phyloP scores from a whole-genome alignment of 2,888 invertebrate genomes.

The Synanthedon formicaeformis region DNA sequence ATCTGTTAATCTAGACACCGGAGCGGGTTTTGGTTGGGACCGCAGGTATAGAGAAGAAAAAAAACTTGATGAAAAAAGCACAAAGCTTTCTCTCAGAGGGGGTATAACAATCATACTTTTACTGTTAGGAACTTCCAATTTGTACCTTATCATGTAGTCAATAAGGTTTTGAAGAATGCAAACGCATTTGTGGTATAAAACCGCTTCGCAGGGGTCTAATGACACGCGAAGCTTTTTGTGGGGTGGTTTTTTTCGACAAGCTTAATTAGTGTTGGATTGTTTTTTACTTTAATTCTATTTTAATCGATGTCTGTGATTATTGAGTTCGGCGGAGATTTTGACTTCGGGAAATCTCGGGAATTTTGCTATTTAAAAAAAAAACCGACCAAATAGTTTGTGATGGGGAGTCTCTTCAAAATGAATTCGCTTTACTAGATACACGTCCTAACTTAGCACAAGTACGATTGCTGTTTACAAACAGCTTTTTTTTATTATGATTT shows the following conservation, averaged over 20 bases:
- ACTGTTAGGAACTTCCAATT: conserved; percentile 7
- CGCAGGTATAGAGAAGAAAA: conserved; percentile 47
- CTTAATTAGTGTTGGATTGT: conserved; percentile 46
- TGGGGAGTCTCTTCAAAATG: too few relatives aligned
- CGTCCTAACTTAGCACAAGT: too few relatives aligned
- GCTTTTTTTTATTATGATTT: too few relatives aligned
- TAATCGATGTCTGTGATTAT: conserved; percentile 11
- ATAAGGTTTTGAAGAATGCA: background rate
- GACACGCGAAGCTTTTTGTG: conserved; percentile 44
- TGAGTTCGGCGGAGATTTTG: conserved; percentile 18
- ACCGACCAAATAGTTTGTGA: too few relatives aligned
- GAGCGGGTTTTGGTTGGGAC: conserved; percentile 33
- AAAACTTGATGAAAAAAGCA: conserved; percentile 26
- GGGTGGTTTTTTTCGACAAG: conserved; percentile 30
- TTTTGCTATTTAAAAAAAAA: too few relatives aligned
- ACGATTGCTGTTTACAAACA: too few relatives aligned
- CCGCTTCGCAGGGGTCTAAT: conserved; percentile 51
- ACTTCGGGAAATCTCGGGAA: too few relatives aligned
- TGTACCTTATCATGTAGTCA: background rate
- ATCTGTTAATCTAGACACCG: conserved; percentile 3
- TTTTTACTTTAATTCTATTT: conserved; percentile 35
- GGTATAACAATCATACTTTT: conserved; percentile 28
- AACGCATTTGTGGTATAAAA: conserved; percentile 3
- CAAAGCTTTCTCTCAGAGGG: conserved; percentile 31
- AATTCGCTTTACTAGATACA: too few relatives aligned